These are phyloP conservation scores for Agrotis exclamationis DNA, from an alignment of 2,888 invertebrate genomes.

Conservation along the genomic window DNA sequence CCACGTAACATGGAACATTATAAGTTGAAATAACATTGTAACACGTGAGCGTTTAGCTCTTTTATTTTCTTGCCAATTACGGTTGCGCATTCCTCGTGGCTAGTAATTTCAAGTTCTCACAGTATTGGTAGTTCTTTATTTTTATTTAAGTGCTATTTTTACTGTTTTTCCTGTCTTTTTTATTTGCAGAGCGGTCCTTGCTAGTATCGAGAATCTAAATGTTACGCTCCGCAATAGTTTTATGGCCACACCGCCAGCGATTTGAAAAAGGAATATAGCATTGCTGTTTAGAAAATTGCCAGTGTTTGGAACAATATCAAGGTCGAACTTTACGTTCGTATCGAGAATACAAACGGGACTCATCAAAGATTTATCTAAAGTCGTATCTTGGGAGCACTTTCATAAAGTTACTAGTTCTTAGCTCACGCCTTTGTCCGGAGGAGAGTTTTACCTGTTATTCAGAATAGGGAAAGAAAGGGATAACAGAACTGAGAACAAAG, in stretches of 20 bases:
- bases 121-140: slow-evolving; percentile 48
- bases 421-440: slow-evolving; percentile 3
- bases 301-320: background rate
- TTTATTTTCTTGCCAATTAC: slow-evolving; percentile 59
- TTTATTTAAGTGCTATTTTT: slow-evolving; percentile 57
- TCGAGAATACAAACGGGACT: background rate
- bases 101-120: slow-evolving; percentile 54
- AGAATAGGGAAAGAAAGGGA: background rate
- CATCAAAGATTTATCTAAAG: background rate
- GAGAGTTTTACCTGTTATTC: slow-evolving; percentile 7
- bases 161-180: slow-evolving; percentile 54
- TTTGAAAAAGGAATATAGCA: slow-evolving; percentile 11
- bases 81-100: slow-evolving; percentile 57
- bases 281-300: background rate
- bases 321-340: background rate
- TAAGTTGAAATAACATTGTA: slow-evolving; percentile 62
- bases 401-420: too few relatives aligned
- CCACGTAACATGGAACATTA: slow-evolving; percentile 44
- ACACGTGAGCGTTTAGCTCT: slow-evolving; percentile 62
- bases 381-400: background rate
- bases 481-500: slow-evolving; percentile 16
- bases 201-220: slow-evolving; percentile 18
- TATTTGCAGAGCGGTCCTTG: slow-evolving; percentile 29
- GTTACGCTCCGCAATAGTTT: slow-evolving; percentile 14
- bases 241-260: slow-evolving; percentile 30